Evolutionary conservation across 2,888 invertebrate genomes (phyloP), one percentile per base, ranked within the genome.

Genomic region (Odontomyia ornata): DNA sequence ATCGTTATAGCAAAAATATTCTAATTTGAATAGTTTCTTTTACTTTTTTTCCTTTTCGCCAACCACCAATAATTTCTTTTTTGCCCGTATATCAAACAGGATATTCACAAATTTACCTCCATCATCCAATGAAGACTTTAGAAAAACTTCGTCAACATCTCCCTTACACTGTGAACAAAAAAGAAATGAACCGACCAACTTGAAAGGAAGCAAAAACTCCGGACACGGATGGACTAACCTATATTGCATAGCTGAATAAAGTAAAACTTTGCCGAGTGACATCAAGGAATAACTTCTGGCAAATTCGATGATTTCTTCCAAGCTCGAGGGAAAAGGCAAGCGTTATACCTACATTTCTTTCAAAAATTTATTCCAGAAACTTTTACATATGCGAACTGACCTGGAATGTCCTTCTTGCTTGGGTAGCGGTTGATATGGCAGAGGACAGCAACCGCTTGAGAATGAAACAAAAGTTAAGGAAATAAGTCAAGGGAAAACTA

Each of bases 361-460:
- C 21, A 67, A 67, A 60, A 67, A 67, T 67, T 67, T 43, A 67
- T 67, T 67, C 67, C 1, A 36, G n/a, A 67, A 67, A 67, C 67
- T 67, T 67, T 36, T 67, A 21, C 67, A 43, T 67, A 67, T 67
- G 67, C 43, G 21, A 28, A 43, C 21, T 30, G 43, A 43, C 30
- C 36, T 28, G 43, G 21, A 43, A 36, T 9, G 57, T 60, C 25
- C 57, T 13, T 56, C 18, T 25, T 60, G 21, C 25, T 21, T 18
- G 57, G 57, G 7, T 15, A 52, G 52, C 18, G 52, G 18, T 15
- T 52, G 5, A 52, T 36, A 52, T 52, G n/a, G n/a, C 36, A 36
- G 36, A n/a, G 36, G 36, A 36, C 9, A 9, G 36, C 36, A 36
- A 36, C 36, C 9, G 36, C 36, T 36, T 36, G 18, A 52, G 18